A percentile compares a stretch with the other conserved stretches of the same genome.
phyloP scores from a whole-genome alignment of 1,140 invertebrate species.

The Brachionus calyciflorus region DNA sequence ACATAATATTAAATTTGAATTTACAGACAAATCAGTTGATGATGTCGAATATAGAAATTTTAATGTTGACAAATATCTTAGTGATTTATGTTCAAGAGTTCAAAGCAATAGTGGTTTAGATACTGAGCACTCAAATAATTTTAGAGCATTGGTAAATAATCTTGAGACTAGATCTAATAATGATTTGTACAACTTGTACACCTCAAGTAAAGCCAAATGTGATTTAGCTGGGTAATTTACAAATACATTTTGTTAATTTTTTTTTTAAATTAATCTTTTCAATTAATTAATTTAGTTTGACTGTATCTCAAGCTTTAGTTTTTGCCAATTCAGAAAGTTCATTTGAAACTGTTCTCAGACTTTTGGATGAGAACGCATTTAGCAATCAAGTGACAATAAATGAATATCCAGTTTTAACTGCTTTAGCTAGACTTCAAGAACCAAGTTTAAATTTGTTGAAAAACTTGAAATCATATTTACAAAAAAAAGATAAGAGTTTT shows the following conservation, averaged over 20 bases:
- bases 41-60: slow-evolving; percentile 29
- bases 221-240: not conserved
- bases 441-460: not conserved
- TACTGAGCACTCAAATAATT: slow-evolving; percentile 37
- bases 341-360: slow-evolving; percentile 6
- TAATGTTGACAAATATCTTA: not conserved
- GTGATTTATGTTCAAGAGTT: not conserved
- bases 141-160: slow-evolving; percentile 22
- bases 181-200: not conserved
- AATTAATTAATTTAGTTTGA: not conserved
- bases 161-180: not conserved
- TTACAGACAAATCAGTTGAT: slow-evolving; percentile 27
- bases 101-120: not conserved
- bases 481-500: not conserved
- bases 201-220: slow-evolving; percentile 4
- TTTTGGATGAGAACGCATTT: slow-evolving; percentile 32
- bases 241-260: too few species aligned
- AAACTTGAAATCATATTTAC: not conserved
- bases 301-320: slow-evolving; percentile 21
- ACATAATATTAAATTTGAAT: slow-evolving; percentile 32
- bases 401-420: slow-evolving; percentile 43
- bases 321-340: slow-evolving; percentile 20
- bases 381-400: slow-evolving; percentile 7
- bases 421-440: slow-evolving; percentile 38
- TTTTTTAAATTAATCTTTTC: too few species aligned